Percentiles rank a stretch among this genome's conserved stretches.
Conservation (phyloP, 2,888 invertebrate species). For the Meliscaeva auricollis region DNA sequence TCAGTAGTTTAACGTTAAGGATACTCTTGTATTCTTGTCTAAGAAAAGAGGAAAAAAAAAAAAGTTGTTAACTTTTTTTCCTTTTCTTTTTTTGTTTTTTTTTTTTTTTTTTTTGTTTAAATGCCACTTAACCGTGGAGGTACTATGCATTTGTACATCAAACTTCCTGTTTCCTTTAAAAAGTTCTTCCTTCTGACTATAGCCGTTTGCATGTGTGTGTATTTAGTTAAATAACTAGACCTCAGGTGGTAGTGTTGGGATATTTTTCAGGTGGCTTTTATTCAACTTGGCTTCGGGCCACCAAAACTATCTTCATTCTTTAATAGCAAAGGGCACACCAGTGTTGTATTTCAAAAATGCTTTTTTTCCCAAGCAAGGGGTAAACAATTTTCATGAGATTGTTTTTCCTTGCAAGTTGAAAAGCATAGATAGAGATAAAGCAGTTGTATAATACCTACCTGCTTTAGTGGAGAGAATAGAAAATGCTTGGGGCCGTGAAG, state of each 20-base stretch:
- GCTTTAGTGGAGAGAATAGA: background rate
- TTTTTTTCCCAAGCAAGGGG: background rate
- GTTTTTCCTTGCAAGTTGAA: constrained; percentile 26
- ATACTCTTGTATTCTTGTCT: background rate
- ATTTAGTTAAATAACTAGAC: background rate
- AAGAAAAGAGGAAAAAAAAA: background rate
- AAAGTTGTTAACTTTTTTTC: background rate
- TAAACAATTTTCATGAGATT: constrained; percentile 42
- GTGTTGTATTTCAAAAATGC: constrained; percentile 22
- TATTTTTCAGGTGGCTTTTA: constrained; percentile 47
- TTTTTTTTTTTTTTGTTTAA: background rate
- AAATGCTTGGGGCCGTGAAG: background rate
- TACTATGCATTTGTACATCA: constrained; percentile 24
- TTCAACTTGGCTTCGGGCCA: constrained; percentile 28
- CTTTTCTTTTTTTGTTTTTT: too few species aligned
- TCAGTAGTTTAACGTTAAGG: constrained; percentile 24
- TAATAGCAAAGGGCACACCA: constrained; percentile 34
- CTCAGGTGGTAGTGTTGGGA: constrained; percentile 2
- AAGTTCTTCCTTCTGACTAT: background rate
- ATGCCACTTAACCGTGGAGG: background rate
- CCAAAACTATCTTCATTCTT: constrained; percentile 28
- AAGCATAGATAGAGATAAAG: background rate
- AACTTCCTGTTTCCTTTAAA: constrained; percentile 19
- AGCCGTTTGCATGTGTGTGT: background rate
- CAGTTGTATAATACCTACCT: too few species aligned